Conservation (phyloP, 35 echinoderm and acorn worm species). For the Acanthaster planci region DNA sequence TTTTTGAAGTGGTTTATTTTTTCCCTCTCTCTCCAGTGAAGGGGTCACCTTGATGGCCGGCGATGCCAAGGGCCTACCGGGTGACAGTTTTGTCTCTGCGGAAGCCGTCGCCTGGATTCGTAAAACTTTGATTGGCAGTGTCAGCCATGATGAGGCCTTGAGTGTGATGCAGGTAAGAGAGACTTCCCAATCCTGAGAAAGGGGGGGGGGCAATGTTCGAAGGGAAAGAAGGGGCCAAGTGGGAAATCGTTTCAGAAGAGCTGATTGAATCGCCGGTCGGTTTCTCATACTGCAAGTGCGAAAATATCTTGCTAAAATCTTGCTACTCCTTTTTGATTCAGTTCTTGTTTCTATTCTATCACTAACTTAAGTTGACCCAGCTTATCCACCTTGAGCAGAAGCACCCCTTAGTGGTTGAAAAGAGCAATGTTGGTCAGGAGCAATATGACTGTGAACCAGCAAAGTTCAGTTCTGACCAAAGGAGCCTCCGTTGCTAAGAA, state of each 20-base stretch:
- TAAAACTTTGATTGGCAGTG: slow-evolving; percentile 33
- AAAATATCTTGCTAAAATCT: neutral
- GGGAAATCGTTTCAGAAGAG: neutral
- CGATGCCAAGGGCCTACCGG: slow-evolving; percentile 49
- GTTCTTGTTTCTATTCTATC: neutral
- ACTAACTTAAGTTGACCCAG: neutral
- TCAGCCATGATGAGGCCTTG: slow-evolving; percentile 45
- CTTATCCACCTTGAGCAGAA: no score
- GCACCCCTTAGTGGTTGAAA: no score
- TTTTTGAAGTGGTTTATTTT: neutral
- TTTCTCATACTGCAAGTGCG: neutral
- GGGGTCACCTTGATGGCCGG: slow-evolving; percentile 47
- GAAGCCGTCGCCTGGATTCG: slow-evolving; percentile 65
- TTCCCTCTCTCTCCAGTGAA: slow-evolving; percentile 35
- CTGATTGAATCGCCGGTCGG: neutral
- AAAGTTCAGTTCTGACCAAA: no score
- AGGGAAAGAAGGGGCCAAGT: neutral
- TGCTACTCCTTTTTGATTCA: neutral
- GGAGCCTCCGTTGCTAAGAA: no score
- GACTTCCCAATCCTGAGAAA: neutral
- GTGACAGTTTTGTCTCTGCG: slow-evolving; percentile 46
- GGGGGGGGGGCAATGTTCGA: neutral
- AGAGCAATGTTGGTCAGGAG: no score
- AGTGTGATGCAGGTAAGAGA: slow-evolving; percentile 48
- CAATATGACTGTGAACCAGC: no score